These are phyloP conservation scores for Proteles cristata DNA, from an alignment of 2,113 vertebrate genomes.

Conservation along the genomic window DNA sequence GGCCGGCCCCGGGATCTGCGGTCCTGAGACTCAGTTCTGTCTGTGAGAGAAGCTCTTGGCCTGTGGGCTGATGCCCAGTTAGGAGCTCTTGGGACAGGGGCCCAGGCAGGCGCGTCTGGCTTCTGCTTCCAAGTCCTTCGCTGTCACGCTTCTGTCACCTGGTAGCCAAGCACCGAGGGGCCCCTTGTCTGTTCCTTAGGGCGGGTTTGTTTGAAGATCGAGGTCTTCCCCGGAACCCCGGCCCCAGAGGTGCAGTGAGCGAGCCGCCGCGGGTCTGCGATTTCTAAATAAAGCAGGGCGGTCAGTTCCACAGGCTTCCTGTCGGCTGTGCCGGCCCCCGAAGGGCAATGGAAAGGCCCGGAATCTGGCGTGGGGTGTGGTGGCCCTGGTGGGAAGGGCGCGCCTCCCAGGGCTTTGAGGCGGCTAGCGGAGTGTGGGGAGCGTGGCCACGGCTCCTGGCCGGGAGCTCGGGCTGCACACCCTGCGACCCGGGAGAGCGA, in stretches of 20 bases:
- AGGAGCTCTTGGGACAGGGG: neutral
- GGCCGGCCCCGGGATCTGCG: neutral
- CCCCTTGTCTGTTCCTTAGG: neutral
- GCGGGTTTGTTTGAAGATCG: accelerated
- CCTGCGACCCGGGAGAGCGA: neutral
- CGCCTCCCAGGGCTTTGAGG: neutral
- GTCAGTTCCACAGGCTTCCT: conserved; percentile 56
- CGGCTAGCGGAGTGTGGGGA: neutral
- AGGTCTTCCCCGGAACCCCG: neutral
- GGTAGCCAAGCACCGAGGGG: accelerated
- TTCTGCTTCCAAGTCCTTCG: neutral
- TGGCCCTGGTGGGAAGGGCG: neutral
- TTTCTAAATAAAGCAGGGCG: conserved; percentile 68
- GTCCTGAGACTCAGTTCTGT: neutral
- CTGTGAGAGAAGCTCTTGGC: too few relatives aligned
- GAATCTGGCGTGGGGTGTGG: neutral
- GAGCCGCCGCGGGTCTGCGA: neutral
- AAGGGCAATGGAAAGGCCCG: neutral
- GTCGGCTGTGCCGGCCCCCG: neutral
- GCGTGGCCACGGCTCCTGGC: neutral
- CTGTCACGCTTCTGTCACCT: neutral
- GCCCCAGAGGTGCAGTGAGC: neutral
- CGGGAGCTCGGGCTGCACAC: neutral
- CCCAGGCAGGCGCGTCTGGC: accelerated
- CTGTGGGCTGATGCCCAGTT: neutral